Evolutionary conservation across 2,888 invertebrate genomes (phyloP).

Genomic region (Melinaea marsaeus): DNA sequence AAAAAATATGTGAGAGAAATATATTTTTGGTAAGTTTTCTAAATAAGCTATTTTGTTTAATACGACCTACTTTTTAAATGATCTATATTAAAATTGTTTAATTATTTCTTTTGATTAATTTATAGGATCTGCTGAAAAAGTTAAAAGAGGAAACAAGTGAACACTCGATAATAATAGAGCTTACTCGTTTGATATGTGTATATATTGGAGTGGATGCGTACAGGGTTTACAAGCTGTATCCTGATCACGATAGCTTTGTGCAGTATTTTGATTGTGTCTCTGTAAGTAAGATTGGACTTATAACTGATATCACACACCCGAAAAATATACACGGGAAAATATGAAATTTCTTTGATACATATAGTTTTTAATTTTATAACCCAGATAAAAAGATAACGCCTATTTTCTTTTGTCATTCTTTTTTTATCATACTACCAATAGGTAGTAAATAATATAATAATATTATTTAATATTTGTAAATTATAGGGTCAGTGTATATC

Average conservation of each 20-base stretch:
- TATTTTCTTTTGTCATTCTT: no score
- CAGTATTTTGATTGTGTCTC: constrained; percentile 40
- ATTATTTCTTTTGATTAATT: constrained; percentile 3
- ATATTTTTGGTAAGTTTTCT: constrained; percentile 32
- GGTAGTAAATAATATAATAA: no score
- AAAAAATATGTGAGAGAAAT: constrained; percentile 19
- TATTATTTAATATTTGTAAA: no score
- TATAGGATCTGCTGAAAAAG: constrained; percentile 78
- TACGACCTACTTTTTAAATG: no score
- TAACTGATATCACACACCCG: not conserved
- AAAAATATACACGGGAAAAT: not conserved
- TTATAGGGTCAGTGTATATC: constrained; percentile 22
- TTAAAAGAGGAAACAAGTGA: constrained; percentile 80
- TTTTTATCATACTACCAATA: no score
- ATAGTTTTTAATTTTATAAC: constrained; percentile 5
- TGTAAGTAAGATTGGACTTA: constrained; percentile 29
- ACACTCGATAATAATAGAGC: constrained; percentile 81
- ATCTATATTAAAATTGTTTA: not conserved
- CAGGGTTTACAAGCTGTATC: constrained; percentile 59
- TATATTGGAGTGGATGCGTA: constrained; percentile 83
- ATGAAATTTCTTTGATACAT: not conserved
- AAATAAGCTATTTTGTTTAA: no score
- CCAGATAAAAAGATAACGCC: no score
- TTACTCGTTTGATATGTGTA: constrained; percentile 80
- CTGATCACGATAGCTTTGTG: constrained; percentile 44